phyloP scores from a whole-genome alignment of 2,113 vertebrate species.

The Hystrix cristata region DNA sequence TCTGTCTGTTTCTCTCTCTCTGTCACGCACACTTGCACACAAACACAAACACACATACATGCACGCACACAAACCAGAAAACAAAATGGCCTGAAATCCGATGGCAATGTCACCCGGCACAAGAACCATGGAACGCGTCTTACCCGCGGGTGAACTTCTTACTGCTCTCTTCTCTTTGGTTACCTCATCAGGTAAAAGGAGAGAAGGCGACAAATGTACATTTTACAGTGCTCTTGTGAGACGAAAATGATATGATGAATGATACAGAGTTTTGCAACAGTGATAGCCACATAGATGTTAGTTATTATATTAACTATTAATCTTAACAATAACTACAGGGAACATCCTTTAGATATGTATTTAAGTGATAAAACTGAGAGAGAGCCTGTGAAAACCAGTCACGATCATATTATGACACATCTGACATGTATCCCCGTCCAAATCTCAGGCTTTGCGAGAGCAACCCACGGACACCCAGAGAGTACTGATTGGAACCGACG shows the following conservation, averaged over 20 bases:
- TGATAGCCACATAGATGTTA: not conserved
- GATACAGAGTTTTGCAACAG: not conserved
- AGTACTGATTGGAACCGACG: not conserved
- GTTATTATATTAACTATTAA: not conserved
- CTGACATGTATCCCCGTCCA: not conserved
- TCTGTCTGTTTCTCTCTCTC: not conserved
- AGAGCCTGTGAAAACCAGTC: not conserved
- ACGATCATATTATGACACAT: not conserved
- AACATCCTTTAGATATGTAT: not conserved
- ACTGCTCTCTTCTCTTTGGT: not conserved
- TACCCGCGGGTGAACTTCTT: not conserved
- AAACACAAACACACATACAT: not conserved
- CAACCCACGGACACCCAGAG: not conserved
- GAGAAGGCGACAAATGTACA: not conserved
- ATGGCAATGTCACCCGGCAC: not conserved
- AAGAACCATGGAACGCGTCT: not conserved
- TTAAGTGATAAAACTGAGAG: not conserved
- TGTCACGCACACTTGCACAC: not conserved
- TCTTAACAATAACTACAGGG: not conserved
- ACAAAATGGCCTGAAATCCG: not conserved
- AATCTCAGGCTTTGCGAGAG: constrained; percentile 12
- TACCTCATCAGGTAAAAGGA: not conserved
- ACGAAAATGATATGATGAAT: not conserved
- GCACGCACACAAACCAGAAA: not conserved
- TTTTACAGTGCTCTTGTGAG: not conserved